A percentile compares a stretch with the other conserved stretches of the same genome.
Conservation (phyloP, 2,113 vertebrate genomes). For the Python bivittatus region DNA sequence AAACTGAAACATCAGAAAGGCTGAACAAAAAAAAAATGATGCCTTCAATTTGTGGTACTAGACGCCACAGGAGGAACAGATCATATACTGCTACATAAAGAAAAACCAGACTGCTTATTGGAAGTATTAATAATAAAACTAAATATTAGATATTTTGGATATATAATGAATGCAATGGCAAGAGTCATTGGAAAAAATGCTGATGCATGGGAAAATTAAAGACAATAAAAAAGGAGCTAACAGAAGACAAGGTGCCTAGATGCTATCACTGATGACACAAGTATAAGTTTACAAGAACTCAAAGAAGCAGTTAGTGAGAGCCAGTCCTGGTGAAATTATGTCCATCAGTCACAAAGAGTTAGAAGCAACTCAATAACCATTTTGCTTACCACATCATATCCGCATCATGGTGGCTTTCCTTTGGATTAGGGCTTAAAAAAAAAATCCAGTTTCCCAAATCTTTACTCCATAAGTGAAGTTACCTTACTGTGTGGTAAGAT, state of each 20-base stretch:
- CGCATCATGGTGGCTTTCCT: constrained; percentile 17
- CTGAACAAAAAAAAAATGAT: background rate
- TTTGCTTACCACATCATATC: background rate
- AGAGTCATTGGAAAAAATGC: background rate
- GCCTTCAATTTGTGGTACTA: background rate
- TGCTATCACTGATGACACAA: background rate
- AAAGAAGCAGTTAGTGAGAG: background rate
- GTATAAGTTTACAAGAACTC: background rate
- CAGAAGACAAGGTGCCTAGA: background rate
- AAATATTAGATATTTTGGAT: background rate
- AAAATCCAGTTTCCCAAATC: constrained; percentile 24
- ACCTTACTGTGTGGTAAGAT: background rate
- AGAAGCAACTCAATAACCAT: background rate
- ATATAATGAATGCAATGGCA: background rate
- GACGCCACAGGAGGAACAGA: background rate
- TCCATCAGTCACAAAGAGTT: background rate
- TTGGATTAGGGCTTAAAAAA: constrained; percentile 33
- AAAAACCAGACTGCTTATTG: background rate
- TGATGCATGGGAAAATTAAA: background rate
- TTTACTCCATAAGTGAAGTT: constrained; percentile 34
- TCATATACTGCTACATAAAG: background rate
- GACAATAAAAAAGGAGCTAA: background rate
- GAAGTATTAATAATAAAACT: background rate
- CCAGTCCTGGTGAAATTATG: background rate
- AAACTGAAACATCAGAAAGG: background rate